Evolutionary conservation across 2,113 vertebrate species (phyloP).

Genomic region (Natator depressus): DNA sequence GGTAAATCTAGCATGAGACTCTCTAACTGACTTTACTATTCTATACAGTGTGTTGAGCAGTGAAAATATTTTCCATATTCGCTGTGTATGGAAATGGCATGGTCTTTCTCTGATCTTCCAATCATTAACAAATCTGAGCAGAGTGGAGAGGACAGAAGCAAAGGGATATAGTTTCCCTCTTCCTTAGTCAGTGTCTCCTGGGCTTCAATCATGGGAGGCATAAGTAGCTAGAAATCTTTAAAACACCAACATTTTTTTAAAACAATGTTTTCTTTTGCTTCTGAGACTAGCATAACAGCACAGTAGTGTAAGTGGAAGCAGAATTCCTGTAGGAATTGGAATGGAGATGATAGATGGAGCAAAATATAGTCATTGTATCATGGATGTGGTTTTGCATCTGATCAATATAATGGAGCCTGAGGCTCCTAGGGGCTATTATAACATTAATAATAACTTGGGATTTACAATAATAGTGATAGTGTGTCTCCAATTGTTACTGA

Average conservation of each 20-base stretch:
- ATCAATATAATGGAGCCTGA: not conserved
- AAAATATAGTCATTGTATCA: not conserved
- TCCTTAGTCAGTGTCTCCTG: not conserved
- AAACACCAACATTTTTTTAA: not conserved
- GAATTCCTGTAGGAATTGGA: constrained; percentile 24
- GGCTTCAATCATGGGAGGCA: not conserved
- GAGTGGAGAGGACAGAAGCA: not conserved
- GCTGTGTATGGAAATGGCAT: not conserved
- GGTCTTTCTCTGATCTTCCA: not conserved
- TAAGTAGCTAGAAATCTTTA: not conserved
- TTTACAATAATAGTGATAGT: not conserved
- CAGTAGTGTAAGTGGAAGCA: constrained; percentile 26
- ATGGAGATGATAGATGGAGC: constrained; percentile 31
- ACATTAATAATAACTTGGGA: not conserved
- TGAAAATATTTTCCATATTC: constrained; percentile 17
- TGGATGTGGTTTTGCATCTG: not conserved
- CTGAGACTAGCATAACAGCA: not conserved
- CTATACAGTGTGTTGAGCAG: not conserved
- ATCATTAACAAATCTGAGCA: not conserved
- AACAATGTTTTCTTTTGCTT: constrained; percentile 12
- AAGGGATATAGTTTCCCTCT: not conserved
- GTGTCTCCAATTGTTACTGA: not conserved
- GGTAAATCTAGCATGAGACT: not conserved
- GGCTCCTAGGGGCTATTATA: not conserved
- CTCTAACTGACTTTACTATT: not conserved